These are phyloP conservation scores for Mesaphorura yosii DNA, from an alignment of 1,140 invertebrate species.

Conservation along the genomic window DNA sequence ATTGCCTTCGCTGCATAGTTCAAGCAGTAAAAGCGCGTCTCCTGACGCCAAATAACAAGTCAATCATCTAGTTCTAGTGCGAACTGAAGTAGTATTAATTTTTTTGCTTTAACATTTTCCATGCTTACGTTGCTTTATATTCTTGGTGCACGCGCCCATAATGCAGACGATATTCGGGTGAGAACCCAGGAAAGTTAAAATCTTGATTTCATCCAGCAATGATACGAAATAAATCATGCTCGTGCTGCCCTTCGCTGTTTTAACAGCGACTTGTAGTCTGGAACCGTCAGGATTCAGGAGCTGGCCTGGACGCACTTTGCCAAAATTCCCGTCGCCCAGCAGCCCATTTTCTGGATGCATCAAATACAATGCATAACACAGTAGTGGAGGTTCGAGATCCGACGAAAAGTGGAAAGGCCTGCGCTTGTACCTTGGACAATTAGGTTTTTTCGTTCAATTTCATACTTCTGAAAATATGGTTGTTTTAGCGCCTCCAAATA, in stretches of 20 bases:
- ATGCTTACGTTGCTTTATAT: background rate
- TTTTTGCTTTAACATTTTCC: background rate
- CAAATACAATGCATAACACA: background rate
- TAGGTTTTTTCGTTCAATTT: background rate
- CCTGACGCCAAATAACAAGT: background rate
- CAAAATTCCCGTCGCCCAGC: background rate
- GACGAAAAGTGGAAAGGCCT: background rate
- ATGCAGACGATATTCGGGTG: background rate
- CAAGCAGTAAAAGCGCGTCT: background rate
- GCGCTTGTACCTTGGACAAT: background rate
- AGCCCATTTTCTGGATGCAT: background rate
- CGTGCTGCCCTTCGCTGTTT: background rate
- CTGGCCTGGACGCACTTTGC: background rate
- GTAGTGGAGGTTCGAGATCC: background rate
- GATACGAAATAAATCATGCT: background rate
- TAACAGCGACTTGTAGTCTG: background rate
- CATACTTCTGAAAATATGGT: background rate
- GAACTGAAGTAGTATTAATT: background rate
- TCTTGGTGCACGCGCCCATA: background rate
- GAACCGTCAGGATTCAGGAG: background rate
- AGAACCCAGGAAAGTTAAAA: background rate
- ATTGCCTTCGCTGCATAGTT: slow-evolving; percentile 7
- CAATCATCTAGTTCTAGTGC: background rate
- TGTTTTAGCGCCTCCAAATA: background rate
- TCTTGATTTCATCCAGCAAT: background rate